These are phyloP conservation scores for Tipula confusa DNA, from an alignment of 2,888 invertebrate genomes.

Conservation along the genomic window DNA sequence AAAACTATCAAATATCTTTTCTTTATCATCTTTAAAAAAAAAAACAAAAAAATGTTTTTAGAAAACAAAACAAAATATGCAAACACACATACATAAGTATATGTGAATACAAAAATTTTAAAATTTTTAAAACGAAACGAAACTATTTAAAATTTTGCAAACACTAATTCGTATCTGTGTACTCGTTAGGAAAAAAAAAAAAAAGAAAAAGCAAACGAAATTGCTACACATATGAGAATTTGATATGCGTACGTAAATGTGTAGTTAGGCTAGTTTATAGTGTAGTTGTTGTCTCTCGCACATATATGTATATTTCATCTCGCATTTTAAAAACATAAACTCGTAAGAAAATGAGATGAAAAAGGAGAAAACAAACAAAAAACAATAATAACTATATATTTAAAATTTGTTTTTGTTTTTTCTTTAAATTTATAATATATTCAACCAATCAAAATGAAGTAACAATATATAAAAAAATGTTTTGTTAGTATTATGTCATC, in stretches of 20 bases:
- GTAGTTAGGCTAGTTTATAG: constrained; percentile 13
- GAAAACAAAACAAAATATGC: background rate
- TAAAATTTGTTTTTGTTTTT: constrained; percentile 21
- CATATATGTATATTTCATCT: background rate
- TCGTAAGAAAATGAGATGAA: background rate
- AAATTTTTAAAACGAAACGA: background rate
- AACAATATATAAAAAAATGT: background rate
- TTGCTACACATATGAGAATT: background rate
- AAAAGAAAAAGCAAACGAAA: no score
- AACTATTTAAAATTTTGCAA: background rate
- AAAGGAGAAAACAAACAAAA: background rate
- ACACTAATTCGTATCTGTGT: background rate
- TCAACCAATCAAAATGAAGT: constrained; percentile 25
- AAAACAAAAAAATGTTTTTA: background rate
- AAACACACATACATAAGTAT: background rate
- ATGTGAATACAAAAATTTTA: no score
- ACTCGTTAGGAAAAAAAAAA: no score
- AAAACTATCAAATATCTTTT: background rate
- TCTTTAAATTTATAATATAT: constrained; percentile 20
- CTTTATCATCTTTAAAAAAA: background rate
- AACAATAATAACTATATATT: constrained; percentile 5
- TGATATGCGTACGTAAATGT: background rate
- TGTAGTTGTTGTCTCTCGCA: constrained; percentile 3
- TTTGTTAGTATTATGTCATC: constrained; percentile 16
- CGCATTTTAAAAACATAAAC: constrained; percentile 15